Conservation (phyloP, 1,140 invertebrate species). For the Drosophila lini region DNA sequence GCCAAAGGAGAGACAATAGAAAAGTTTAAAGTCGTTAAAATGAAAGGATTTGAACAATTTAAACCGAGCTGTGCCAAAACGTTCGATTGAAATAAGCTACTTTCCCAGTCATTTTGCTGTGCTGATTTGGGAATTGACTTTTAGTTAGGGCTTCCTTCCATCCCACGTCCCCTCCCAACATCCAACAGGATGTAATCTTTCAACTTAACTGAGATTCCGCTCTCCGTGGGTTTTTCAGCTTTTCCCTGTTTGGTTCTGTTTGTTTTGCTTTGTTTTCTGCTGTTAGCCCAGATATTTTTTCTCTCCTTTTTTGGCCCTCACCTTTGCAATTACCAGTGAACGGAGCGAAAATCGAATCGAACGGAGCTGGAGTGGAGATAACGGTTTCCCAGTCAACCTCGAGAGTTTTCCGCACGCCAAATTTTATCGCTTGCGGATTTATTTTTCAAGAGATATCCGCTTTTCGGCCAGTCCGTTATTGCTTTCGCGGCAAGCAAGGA, state of each 20-base stretch:
- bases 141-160: slow-evolving; percentile 53
- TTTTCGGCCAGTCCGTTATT: slow-evolving; percentile 33
- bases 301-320: slow-evolving; percentile 18
- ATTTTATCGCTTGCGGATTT: slow-evolving; percentile 65
- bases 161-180: slow-evolving; percentile 27
- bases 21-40: slow-evolving; percentile 60
- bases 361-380: slow-evolving; percentile 14
- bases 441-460: slow-evolving; percentile 53
- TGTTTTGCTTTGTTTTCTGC: slow-evolving; percentile 19
- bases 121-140: slow-evolving; percentile 79
- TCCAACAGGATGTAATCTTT: slow-evolving; percentile 70
- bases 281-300: slow-evolving; percentile 12
- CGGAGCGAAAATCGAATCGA: slow-evolving; percentile 28
- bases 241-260: slow-evolving; percentile 11
- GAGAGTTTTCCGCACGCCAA: slow-evolving; percentile 21
- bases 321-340: slow-evolving; percentile 51
- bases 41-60: slow-evolving; percentile 79
- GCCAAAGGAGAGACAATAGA: slow-evolving; percentile 25
- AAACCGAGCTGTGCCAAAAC: slow-evolving; percentile 56
- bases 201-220: slow-evolving; percentile 71
- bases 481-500: slow-evolving; percentile 7
- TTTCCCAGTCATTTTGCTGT: slow-evolving; percentile 48
- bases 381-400: slow-evolving; percentile 39
- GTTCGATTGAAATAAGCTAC: slow-evolving; percentile 80
- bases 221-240: slow-evolving; percentile 13